Percentiles rank a stretch among this genome's conserved stretches.
These are phyloP conservation scores for Orthosia incerta DNA, from an alignment of 2,888 invertebrate species.

Conservation along the genomic window DNA sequence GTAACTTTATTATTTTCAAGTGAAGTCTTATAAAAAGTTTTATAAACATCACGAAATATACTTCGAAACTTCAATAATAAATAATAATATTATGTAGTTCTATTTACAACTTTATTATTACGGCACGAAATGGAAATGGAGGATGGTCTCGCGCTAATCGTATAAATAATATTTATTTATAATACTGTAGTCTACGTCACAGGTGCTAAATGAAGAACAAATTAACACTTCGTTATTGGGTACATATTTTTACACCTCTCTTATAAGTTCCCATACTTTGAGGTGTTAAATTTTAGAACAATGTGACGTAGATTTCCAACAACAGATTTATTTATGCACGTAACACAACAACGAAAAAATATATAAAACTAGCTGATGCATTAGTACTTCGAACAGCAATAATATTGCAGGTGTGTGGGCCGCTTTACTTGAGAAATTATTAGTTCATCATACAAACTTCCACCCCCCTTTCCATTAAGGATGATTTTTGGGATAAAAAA, in stretches of 20 bases:
- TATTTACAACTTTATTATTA: constrained; percentile 23
- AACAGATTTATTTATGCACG: not conserved
- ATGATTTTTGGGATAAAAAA: too few relatives aligned
- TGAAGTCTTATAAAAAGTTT: not conserved
- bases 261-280: not conserved
- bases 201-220: constrained; percentile 6
- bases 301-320: not conserved
- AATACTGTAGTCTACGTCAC: constrained; percentile 31
- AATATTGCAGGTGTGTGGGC: too few relatives aligned
- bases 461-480: too few relatives aligned
- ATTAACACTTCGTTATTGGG: constrained; percentile 16
- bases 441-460: too few relatives aligned
- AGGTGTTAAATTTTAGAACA: constrained; percentile 7
- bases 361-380: too few relatives aligned
- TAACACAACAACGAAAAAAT: not conserved
- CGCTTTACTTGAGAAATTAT: too few relatives aligned
- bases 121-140: constrained; percentile 8
- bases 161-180: constrained; percentile 23
- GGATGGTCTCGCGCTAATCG: constrained; percentile 33
- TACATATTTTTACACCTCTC: not conserved
- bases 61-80: not conserved
- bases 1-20: not conserved
- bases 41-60: not conserved
- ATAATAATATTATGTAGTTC: not conserved
- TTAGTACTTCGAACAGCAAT: too few relatives aligned